Evolutionary conservation across 2,113 vertebrate species (phyloP), one percentile per base, ranked within the genome.

Genomic region (Cheilinus undulatus): DNA sequence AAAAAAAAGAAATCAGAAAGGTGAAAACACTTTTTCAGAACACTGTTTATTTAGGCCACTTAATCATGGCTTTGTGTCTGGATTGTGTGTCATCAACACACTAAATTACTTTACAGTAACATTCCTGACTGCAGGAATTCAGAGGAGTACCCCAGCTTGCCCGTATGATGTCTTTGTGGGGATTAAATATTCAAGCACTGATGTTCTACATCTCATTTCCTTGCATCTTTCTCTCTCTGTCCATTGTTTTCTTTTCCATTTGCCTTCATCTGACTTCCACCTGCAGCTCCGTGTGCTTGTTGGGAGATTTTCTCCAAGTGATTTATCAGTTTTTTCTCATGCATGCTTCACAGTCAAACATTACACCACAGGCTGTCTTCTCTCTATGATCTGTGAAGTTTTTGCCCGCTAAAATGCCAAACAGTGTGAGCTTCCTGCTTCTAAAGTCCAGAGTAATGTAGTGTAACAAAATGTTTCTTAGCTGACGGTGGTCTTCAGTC

Each of bases 381-480:
- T 22, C 59, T 66, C 74, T 30, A 24, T 54, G 57, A 61, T 67
- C 65, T 61, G 58, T 78, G 59, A 65, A 79, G 78, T 67, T 79
- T 45, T 85, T 49, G 38, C 45, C 4, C 50, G 76, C 58, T 79
- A n/a, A 58, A 72, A 70, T 19, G 56, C 69, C 50, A 73, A 79
- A 66, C n/a, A 15, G 32, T 26, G 66, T 77, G 71, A 79, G 71
- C 34, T 72, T 27, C 73, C 45, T 38, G 71, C 24, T 42, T 53
- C 82, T 78, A 76, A 82, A 84, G 78, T 71, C n/a, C 52, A 54
- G 76, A 78, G 76, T 90, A 88, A 88, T 86, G 80, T 82, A 73
- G 80, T 83, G 83, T 80, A 46, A 70, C 72, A 68, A 75, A 83
- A 85, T 76, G 78, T 70, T 80, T 76, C 53, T 15, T 0, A 65